Evolutionary conservation across 2,113 vertebrate species (phyloP).

Genomic region (Pomatostomus ruficeps): DNA sequence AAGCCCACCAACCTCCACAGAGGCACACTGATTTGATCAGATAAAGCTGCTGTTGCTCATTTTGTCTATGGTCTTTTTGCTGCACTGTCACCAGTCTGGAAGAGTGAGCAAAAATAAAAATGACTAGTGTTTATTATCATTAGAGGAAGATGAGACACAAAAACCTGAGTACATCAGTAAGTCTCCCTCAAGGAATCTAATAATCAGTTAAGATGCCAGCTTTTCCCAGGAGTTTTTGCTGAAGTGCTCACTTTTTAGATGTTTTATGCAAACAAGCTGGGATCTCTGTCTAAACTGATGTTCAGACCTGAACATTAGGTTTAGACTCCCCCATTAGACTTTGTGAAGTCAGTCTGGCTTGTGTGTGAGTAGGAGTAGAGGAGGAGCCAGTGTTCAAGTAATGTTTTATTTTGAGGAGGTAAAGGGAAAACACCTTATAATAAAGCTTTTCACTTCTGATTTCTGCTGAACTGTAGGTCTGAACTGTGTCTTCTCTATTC

Average conservation of each 20-base stretch:
- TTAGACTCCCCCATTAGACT: background rate
- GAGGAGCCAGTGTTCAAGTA: background rate
- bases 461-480: background rate
- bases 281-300: background rate
- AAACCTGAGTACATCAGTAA: background rate
- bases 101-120: background rate
- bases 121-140: background rate
- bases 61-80: background rate
- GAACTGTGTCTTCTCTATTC: background rate
- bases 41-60: background rate
- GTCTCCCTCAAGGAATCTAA: background rate
- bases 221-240: background rate
- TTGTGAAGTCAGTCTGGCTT: background rate
- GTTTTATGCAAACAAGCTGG: background rate
- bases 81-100: background rate
- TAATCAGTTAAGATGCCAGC: background rate
- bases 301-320: background rate
- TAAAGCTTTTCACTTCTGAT: background rate
- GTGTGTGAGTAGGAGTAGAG: background rate
- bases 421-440: background rate
- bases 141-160: background rate
- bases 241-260: background rate
- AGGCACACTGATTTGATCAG: fast-evolving
- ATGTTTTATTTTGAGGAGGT: background rate
- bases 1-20: no score